Conservation (phyloP, 2,888 invertebrate genomes). For the Noctua pronuba region DNA sequence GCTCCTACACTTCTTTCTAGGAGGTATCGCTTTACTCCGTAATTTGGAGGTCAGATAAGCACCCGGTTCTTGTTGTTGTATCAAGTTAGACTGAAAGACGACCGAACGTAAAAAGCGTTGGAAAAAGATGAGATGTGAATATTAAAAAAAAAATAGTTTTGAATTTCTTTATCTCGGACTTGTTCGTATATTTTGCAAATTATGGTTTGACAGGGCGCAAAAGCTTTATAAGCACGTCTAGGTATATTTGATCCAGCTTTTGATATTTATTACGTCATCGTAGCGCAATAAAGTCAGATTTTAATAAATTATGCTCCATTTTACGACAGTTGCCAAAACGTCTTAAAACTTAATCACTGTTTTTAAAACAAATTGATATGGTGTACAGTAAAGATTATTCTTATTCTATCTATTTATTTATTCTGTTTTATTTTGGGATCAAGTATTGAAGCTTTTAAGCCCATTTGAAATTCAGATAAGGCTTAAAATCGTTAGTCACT, state of each 20-base stretch:
- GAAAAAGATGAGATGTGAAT: no score
- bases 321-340: constrained; percentile 24
- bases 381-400: neutral
- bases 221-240: neutral
- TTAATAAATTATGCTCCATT: constrained; percentile 40
- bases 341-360: neutral
- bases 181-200: no score
- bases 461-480: constrained; percentile 15
- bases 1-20: no score
- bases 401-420: neutral
- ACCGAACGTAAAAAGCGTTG: no score
- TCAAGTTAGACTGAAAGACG: no score
- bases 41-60: no score
- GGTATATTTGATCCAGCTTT: neutral
- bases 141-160: no score
- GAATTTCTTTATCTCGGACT: no score
- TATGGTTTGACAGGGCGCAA: neutral
- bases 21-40: no score
- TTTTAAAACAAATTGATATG: neutral
- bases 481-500: neutral
- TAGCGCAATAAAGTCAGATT: constrained; percentile 20
- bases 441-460: neutral
- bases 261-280: constrained; percentile 3
- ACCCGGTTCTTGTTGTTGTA: no score
- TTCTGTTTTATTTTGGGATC: neutral